Conservation (phyloP, 2,797 vertebrate genomes). For the Lates japonicus region DNA sequence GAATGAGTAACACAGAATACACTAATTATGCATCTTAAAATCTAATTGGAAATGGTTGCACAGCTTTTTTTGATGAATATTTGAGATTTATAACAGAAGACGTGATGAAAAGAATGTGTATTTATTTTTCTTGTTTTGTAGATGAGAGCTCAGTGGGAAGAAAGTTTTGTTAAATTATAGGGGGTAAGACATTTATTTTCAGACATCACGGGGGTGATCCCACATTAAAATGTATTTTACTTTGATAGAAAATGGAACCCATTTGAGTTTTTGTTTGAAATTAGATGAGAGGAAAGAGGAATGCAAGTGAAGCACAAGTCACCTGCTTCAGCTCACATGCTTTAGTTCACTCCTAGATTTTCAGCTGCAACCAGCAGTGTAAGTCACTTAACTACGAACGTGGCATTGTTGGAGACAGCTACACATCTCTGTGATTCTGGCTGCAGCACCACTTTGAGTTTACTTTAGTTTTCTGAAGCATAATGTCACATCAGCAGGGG, state of each 20-base stretch:
- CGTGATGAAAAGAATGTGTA: not conserved
- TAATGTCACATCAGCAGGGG: too few species aligned
- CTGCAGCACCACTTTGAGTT: too few species aligned
- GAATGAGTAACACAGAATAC: constrained; percentile 22
- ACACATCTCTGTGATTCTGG: too few species aligned
- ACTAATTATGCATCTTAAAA: constrained; percentile 11
- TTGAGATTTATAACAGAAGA: constrained; percentile 18
- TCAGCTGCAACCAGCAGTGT: too few species aligned
- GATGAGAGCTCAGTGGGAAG: constrained; percentile 22
- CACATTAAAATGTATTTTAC: constrained; percentile 27
- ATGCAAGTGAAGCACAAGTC: not conserved
- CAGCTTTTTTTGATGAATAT: not conserved
- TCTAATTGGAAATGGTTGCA: constrained; percentile 17
- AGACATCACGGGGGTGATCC: constrained; percentile 9
- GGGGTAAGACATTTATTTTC: constrained; percentile 26
- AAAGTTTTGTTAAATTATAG: constrained; percentile 36
- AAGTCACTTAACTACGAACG: too few species aligned
- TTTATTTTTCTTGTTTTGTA: constrained; percentile 15
- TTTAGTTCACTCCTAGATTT: not conserved
- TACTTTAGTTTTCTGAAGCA: too few species aligned
- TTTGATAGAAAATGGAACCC: constrained; percentile 7
- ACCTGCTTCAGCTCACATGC: not conserved
- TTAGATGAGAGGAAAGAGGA: not conserved
- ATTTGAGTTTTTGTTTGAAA: constrained; percentile 28
- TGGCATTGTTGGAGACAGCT: too few species aligned